phyloP scores from a whole-genome alignment of 2,888 invertebrate genomes.

The Chymomyza caudatula region DNA sequence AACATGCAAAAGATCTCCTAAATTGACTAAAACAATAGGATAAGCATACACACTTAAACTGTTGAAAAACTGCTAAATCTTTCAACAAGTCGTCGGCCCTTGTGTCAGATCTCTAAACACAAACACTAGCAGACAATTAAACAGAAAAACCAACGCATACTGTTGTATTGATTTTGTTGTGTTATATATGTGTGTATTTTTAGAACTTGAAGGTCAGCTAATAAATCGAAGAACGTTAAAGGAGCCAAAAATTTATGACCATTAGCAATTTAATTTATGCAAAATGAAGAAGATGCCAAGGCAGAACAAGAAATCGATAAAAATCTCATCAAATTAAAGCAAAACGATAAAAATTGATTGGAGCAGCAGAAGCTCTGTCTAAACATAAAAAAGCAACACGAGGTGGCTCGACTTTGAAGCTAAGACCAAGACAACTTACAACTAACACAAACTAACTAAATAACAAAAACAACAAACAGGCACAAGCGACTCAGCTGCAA shows the following conservation, averaged over 20 bases:
- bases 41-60: neutral
- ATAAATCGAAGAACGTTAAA: conserved; percentile 48
- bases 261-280: conserved; percentile 67
- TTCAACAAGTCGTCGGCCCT: neutral
- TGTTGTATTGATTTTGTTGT: neutral
- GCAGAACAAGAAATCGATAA: conserved; percentile 55
- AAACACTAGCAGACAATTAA: neutral
- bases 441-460: neutral
- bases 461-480: conserved; percentile 6
- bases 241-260: conserved; percentile 45
- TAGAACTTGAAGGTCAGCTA: conserved; percentile 60
- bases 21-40: neutral
- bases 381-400: neutral
- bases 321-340: conserved; percentile 70
- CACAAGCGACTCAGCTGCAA: conserved; percentile 10
- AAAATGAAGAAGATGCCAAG: conserved; percentile 30
- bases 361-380: conserved; percentile 20
- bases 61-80: neutral
- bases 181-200: conserved; percentile 28
- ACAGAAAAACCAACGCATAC: too few relatives aligned
- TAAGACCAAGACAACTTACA: conserved; percentile 14
- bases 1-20: neutral
- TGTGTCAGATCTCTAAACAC: neutral
- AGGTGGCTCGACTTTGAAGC: conserved; percentile 23
- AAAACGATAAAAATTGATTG: conserved; percentile 68